Evolutionary conservation across 2,113 vertebrate species (phyloP).

Genomic region (Pterocles burchelli): DNA sequence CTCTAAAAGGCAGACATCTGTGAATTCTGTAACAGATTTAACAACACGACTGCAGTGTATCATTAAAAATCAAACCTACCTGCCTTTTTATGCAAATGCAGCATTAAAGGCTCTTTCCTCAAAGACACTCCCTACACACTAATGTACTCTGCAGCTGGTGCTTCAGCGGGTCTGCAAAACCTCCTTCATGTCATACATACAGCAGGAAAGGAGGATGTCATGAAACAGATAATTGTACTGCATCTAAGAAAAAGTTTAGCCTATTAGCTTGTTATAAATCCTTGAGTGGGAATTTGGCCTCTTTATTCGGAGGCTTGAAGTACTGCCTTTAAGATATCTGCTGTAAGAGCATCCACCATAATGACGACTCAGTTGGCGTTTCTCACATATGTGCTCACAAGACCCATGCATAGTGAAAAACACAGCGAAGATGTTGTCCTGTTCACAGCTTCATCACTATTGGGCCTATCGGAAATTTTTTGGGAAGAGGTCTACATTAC

Average conservation of each 20-base stretch:
- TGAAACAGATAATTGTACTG: neutral
- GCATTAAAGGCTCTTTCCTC: neutral
- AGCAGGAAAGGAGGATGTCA: neutral
- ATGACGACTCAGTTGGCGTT: neutral
- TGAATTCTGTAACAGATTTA: conserved; percentile 27
- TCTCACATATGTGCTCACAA: neutral
- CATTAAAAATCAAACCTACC: conserved; percentile 22
- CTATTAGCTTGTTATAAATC: neutral
- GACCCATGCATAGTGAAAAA: neutral
- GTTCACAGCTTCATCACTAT: neutral
- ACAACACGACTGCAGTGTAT: neutral
- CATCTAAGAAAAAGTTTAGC: neutral
- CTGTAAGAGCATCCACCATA: neutral
- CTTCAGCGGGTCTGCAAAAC: neutral
- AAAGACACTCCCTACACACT: neutral
- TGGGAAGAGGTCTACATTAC: neutral
- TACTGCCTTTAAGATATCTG: neutral
- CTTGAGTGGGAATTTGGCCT: neutral
- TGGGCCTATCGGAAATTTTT: neutral
- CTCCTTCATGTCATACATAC: too few relatives aligned
- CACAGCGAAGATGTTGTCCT: neutral
- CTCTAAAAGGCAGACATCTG: neutral
- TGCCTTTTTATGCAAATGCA: neutral
- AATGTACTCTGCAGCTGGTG: neutral
- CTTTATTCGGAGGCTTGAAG: neutral